Evolutionary conservation across 2,888 invertebrate species (phyloP), one percentile per base, ranked within the genome.

Genomic region (Marasmarcha lunaedactyla): DNA sequence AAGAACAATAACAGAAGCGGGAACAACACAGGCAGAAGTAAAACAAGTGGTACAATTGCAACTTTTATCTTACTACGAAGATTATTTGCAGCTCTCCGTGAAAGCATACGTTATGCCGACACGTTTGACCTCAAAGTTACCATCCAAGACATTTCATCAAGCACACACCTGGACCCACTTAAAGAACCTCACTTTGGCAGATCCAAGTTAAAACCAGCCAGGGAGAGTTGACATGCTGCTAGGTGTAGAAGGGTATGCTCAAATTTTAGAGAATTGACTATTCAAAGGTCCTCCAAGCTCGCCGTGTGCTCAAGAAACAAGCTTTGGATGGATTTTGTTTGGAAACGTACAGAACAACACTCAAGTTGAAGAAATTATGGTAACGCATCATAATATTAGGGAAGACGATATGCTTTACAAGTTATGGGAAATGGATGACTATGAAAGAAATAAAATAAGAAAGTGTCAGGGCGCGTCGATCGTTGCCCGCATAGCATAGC

Each of bases 141-240:
- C 45, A n/a, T 20, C 38, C 6, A 26, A 33, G 15, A 9, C 20
- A 12, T n/a, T 35, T 7, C 25, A 12, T 14, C 12, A 20, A 20
- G 34, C 34, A 10, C 25, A 36, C 14, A n/a, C 36, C 14, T 46
- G 49, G 49, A 36, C 26, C 11, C 46, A 47, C 35, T 12, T 50
- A 4, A 7, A 42, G 15, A 45, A 43, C 10, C 45, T 49, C 26
- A 27, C 14, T 20, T 33, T 51, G 37, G 49, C 51, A 14, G 52
- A 55, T 41, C 46, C 48, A 33, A 37, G 26, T 1, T 55, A 36
- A 33, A 15, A 40, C 14, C 35, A 14, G 27, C 40, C 48, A 41
- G 53, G 51, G 4, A 10, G 41, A 9, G 37, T 54, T 5, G 54
- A 56, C 35, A 14, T 56, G 34, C 40, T 54, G 1, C 40, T 55